These are phyloP conservation scores for Pomacea maculata DNA, from an alignment of 1,140 invertebrate genomes.

Conservation along the genomic window DNA sequence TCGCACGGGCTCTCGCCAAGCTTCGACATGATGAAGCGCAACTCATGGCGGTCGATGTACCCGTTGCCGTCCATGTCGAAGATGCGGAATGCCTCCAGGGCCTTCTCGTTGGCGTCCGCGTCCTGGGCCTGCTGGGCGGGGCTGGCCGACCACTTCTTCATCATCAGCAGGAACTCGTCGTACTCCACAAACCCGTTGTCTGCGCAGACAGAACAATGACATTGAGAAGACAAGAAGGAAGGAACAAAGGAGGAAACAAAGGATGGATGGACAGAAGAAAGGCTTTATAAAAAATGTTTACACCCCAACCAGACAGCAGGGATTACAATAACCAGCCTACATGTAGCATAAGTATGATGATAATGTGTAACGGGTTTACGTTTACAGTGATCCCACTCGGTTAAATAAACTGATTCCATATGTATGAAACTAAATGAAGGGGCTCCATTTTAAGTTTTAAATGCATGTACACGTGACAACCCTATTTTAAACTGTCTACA, in stretches of 20 bases:
- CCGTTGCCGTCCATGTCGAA: slow-evolving; percentile 63
- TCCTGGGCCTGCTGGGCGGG: slow-evolving; percentile 26
- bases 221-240: not conserved
- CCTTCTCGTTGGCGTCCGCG: slow-evolving; percentile 31
- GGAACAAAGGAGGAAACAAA: not conserved
- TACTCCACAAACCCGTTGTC: slow-evolving; percentile 61
- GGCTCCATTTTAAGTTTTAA: no score
- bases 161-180: slow-evolving; percentile 58
- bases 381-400: no score
- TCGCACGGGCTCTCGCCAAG: slow-evolving; percentile 57
- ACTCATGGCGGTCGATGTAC: slow-evolving; percentile 60
- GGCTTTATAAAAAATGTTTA: not conserved
- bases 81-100: slow-evolving; percentile 52
- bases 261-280: not conserved
- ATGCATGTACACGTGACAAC: no score
- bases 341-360: not conserved
- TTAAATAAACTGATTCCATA: no score
- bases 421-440: no score
- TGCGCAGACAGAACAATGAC: slow-evolving; percentile 28
- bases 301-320: not conserved
- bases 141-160: slow-evolving; percentile 49
- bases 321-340: no score
- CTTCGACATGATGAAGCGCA: slow-evolving; percentile 56
- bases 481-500: no score
- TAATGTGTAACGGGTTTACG: no score